Base-by-base conservation (phyloP, 2,888 invertebrate species). In the Agapostemon virescens region DNA sequence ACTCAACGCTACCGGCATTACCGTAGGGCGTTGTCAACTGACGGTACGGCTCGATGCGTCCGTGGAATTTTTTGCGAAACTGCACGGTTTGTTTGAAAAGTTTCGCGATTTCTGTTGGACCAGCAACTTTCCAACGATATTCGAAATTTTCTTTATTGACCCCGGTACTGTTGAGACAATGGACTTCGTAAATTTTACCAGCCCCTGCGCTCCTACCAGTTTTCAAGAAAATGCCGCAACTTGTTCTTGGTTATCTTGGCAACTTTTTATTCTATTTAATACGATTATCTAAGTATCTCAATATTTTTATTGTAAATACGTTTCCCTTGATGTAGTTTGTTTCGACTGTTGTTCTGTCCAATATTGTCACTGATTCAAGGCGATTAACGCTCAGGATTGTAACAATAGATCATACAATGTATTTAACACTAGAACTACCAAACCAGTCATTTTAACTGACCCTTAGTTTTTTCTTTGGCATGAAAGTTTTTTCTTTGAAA, bases 21-120 rank as follows among this genome's bases (percentile, higher is more conserved):
- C 61, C 7, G 17, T 40, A n/a, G 40, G 52, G 52, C 52, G 42
- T 71, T 69, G 68, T 79, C 71, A 71, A 79, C 79, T 36, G 33
- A 55, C 70, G 52, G 61, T 42, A 20, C 23, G 23, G 26, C 42
- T 45, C 66, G 30, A 30, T 67, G 61, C 63, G 52, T 49, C 52
- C 20, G 30, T 7, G 9, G 20, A 33, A 33, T 30, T 58, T 40
- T 58, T 45, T 13, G n/a, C 26, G 15, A 15, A 0, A 55, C 26
- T 6, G 15, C 26, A 13, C n/a, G 38, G 45, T 1, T 17, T n/a
- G 52, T 52, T 49, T 52, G 30, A 40, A 40, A 69, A 75, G 11
- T 36, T 33, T 63, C 33, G 11, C 20, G 30, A 33, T 36, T 36
- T 63, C 63, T 36, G 20, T 63, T 36, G 20, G 36, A 20, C 61